A percentile compares a stretch with the other conserved stretches of the same genome.
Conservation (phyloP, 2,113 vertebrate genomes). For the Petrocephalus zakoni region DNA sequence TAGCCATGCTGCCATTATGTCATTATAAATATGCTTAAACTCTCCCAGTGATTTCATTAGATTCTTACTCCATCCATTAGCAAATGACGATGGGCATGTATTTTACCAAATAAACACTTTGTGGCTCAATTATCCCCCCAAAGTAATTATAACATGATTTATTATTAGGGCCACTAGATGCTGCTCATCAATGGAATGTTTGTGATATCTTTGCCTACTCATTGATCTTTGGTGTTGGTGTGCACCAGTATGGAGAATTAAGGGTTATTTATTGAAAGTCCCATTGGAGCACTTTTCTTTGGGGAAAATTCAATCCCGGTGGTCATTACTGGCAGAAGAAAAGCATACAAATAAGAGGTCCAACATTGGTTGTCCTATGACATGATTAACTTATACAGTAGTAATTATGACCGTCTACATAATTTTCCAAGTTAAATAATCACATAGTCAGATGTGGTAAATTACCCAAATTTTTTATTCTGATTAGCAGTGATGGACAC, state of each 20-base stretch:
- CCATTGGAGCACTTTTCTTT: constrained; percentile 18
- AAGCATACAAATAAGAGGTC: background rate
- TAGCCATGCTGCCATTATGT: background rate
- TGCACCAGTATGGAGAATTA: background rate
- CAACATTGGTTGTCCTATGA: background rate
- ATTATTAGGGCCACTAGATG: constrained; percentile 9
- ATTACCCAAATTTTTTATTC: background rate
- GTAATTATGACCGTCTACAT: background rate
- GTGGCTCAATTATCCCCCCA: background rate
- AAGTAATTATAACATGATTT: constrained; percentile 25
- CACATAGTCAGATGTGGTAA: background rate
- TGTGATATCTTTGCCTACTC: constrained; percentile 16
- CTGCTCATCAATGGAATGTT: constrained; percentile 16
- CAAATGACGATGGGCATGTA: background rate
- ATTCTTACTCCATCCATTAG: background rate
- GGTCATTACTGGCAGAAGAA: background rate
- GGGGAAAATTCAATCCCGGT: constrained; percentile 6
- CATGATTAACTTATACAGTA: background rate
- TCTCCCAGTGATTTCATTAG: background rate
- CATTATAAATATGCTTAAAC: background rate
- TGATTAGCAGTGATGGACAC: background rate
- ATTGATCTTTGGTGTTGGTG: background rate
- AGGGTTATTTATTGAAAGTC: background rate
- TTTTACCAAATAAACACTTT: background rate
- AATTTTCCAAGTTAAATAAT: background rate